Percentiles rank a stretch among this genome's conserved stretches.
Evolutionary conservation across 1,140 invertebrate species (phyloP).

Genomic region (Neodiprion virginianus): DNA sequence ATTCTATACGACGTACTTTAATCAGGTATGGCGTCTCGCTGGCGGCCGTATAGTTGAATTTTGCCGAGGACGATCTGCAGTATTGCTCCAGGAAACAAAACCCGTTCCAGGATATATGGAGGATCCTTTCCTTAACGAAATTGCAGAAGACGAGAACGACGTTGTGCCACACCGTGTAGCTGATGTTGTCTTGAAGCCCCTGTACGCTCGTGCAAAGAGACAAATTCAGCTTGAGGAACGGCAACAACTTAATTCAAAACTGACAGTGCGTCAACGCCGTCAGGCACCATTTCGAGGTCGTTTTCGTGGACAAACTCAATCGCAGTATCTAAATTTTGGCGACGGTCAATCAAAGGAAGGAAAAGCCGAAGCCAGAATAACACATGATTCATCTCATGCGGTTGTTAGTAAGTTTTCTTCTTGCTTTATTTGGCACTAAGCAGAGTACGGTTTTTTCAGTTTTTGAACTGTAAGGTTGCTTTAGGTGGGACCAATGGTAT

Average conservation of each 20-base stretch:
- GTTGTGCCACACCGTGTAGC: constrained; percentile 32
- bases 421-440: background rate
- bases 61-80: constrained; percentile 41
- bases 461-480: constrained; percentile 28
- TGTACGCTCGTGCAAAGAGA: constrained; percentile 35
- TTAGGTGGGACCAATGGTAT: constrained; percentile 76
- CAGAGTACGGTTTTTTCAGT: background rate
- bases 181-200: constrained; percentile 33
- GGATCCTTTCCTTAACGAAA: constrained; percentile 43
- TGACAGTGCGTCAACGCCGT: constrained; percentile 28
- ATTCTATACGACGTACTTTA: background rate
- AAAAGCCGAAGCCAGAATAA: constrained; percentile 80
- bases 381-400: constrained; percentile 73
- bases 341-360: constrained; percentile 66
- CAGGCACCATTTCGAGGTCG: constrained; percentile 37
- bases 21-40: constrained; percentile 49
- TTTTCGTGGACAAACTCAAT: constrained; percentile 79
- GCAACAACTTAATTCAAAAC: constrained; percentile 30
- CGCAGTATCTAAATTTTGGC: constrained; percentile 77
- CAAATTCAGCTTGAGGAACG: constrained; percentile 35
- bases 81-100: constrained; percentile 35
- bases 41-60: constrained; percentile 49
- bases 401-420: constrained; percentile 73
- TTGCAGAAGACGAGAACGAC: constrained; percentile 43
- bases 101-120: constrained; percentile 18